Conservation (phyloP, 2,888 invertebrate species). For the Lypha dubia region DNA sequence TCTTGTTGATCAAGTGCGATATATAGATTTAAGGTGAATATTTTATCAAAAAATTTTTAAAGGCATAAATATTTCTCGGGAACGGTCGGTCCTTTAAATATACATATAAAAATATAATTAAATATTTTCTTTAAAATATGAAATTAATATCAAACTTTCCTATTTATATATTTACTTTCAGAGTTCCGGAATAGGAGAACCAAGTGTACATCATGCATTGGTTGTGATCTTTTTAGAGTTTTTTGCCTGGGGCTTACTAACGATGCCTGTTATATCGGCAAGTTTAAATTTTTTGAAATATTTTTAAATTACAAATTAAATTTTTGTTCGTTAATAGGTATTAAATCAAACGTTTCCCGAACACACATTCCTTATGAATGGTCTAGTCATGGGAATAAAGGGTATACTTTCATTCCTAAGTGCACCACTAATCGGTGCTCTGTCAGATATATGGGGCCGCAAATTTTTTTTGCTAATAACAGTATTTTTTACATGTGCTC, state of each 20-base stretch:
- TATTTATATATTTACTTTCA: constrained; percentile 84
- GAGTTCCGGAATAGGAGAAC: constrained; percentile 95
- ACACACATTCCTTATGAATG: constrained; percentile 99
- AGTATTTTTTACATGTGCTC: constrained; percentile 99
- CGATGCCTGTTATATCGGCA: constrained; percentile 95
- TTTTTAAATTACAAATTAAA: background rate
- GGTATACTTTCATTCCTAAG: constrained; percentile 98
- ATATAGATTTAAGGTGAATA: no score
- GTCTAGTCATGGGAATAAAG: constrained; percentile 99
- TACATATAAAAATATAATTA: no score
- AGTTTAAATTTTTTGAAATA: constrained; percentile 63
- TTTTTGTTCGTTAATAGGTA: constrained; percentile 84
- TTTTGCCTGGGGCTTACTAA: constrained; percentile 99
- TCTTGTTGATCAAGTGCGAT: no score
- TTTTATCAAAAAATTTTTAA: no score
- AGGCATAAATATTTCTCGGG: no score
- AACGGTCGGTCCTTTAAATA: no score
- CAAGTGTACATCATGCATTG: constrained; percentile 98
- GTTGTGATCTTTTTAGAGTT: constrained; percentile 99
- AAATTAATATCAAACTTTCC: constrained; percentile 31
- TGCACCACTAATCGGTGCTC: constrained; percentile 97
- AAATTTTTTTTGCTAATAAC: constrained; percentile 99
- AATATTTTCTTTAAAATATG: no score
- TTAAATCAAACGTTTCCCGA: constrained; percentile 99
- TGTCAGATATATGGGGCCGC: constrained; percentile 99